A percentile compares a stretch with the other conserved stretches of the same genome.
Evolutionary conservation across 2,888 invertebrate species (phyloP).

Genomic region (Seira sanloemensis): DNA sequence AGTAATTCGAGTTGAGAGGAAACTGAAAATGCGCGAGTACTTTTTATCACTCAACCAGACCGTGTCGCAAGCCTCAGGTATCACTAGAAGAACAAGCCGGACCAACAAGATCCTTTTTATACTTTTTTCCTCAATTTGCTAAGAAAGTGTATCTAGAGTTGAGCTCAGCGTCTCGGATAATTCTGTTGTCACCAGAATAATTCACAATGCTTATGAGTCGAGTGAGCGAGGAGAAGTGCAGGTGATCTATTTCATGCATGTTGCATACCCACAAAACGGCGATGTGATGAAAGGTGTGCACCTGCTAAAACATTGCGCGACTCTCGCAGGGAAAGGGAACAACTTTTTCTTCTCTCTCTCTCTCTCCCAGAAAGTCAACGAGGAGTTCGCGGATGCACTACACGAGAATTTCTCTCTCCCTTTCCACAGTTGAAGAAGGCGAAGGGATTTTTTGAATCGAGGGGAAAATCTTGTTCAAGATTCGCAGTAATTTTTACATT

Average conservation of each 20-base stretch:
- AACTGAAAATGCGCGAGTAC: too few relatives aligned
- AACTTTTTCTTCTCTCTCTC: neutral
- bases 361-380: neutral
- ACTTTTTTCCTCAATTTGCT: too few relatives aligned
- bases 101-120: too few relatives aligned
- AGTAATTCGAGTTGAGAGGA: neutral
- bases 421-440: too few relatives aligned
- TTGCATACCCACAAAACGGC: neutral
- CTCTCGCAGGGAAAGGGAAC: neutral
- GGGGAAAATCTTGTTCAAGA: neutral
- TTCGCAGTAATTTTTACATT: neutral
- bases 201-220: neutral
- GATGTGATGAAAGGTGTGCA: neutral
- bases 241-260: constrained; percentile 15
- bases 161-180: too few relatives aligned
- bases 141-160: too few relatives aligned
- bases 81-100: too few relatives aligned
- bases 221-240: neutral
- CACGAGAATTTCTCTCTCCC: neutral
- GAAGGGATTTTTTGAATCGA: too few relatives aligned
- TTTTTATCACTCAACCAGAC: too few relatives aligned
- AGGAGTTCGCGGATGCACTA: neutral
- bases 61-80: too few relatives aligned
- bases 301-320: neutral
- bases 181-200: too few relatives aligned